phyloP scores from a whole-genome alignment of 2,797 vertebrate genomes.

The Arnoldichthys spilopterus region DNA sequence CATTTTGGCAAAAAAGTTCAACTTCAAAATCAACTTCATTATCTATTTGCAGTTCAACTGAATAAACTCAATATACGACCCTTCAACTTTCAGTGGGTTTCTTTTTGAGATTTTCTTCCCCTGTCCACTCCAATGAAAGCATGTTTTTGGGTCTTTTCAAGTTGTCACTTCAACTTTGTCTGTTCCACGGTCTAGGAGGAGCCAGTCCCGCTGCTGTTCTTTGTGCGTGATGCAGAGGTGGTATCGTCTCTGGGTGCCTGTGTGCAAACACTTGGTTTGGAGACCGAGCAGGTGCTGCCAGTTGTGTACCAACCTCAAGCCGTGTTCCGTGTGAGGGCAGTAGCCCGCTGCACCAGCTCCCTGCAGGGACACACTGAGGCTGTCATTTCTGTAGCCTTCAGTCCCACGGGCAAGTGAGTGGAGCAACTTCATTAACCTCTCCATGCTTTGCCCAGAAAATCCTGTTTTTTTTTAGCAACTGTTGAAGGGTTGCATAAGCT shows the following conservation, averaged over 20 bases:
- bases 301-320: constrained; percentile 97
- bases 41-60: no score
- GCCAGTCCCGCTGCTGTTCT: constrained; percentile 90
- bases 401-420: constrained; percentile 95
- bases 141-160: background rate
- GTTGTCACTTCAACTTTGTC: background rate
- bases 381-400: constrained; percentile 95
- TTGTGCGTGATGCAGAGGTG: constrained; percentile 89
- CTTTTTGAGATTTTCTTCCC: background rate
- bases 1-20: no score
- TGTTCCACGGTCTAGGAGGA: constrained; percentile 80
- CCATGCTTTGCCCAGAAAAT: background rate
- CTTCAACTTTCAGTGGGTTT: no score
- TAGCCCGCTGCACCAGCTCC: constrained; percentile 95
- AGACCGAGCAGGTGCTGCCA: constrained; percentile 92
- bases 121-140: background rate
- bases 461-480: background rate
- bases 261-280: constrained; percentile 80
- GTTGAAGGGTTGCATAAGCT: background rate
- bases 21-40: no score
- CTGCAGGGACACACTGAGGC: constrained; percentile 95
- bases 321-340: constrained; percentile 91
- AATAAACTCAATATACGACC: no score
- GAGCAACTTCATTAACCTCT: background rate
- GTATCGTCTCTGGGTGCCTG: constrained; percentile 84